Evolutionary conservation across 2,113 vertebrate genomes (phyloP).

Genomic region (Thalassarche chlororhynchos): DNA sequence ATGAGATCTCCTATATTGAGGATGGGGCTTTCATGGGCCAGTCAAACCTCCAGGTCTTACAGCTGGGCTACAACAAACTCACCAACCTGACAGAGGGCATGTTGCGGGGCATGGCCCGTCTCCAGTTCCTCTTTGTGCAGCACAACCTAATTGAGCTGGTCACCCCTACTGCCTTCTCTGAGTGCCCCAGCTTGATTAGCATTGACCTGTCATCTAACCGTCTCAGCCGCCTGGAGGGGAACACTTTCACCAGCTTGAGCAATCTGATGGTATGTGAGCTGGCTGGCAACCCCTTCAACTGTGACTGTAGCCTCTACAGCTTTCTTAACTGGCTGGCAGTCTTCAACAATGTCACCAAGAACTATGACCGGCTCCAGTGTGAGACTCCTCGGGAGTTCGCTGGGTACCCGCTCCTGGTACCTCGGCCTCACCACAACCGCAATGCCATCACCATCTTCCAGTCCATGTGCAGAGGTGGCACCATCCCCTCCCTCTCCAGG

Average conservation of each 20-base stretch:
- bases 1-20: constrained; percentile 97
- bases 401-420: constrained; percentile 90
- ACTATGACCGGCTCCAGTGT: constrained; percentile 95
- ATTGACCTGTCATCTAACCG: constrained; percentile 97
- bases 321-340: constrained; percentile 94
- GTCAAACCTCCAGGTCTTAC: constrained; percentile 93
- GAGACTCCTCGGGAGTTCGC: constrained; percentile 90
- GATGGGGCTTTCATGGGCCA: constrained; percentile 96
- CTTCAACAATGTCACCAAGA: constrained; percentile 97
- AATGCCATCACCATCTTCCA: constrained; percentile 91
- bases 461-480: constrained; percentile 89
- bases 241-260: constrained; percentile 87
- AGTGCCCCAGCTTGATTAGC: constrained; percentile 94
- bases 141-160: constrained; percentile 98
- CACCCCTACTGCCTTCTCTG: constrained; percentile 91
- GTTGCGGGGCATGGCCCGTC: constrained; percentile 90
- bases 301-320: constrained; percentile 91
- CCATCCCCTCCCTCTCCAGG: constrained; percentile 76
- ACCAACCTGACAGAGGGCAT: constrained; percentile 96
- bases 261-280: constrained; percentile 93
- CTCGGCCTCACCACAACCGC: constrained; percentile 85
- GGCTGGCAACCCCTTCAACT: constrained; percentile 96
- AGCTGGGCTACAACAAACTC: constrained; percentile 95
- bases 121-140: constrained; percentile 97
- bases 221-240: constrained; percentile 88